Evolutionary conservation across 2,888 invertebrate genomes (phyloP), one percentile per base, ranked within the genome.

Genomic region (Amphipyra tragopoginis): DNA sequence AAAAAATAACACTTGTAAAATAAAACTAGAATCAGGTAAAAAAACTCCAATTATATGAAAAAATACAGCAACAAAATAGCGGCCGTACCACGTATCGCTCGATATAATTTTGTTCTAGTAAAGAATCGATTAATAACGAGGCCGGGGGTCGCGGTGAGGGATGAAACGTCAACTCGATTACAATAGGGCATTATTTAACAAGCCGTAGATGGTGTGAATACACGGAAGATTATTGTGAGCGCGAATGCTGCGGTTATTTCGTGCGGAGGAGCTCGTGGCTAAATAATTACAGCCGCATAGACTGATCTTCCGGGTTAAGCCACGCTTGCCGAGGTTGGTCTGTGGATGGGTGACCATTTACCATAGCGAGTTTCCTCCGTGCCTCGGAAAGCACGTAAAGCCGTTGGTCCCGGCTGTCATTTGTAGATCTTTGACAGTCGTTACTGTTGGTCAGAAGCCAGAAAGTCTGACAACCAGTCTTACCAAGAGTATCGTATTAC

Each of bases 111-210:
- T 53, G 52, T 58, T 67, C 55, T 59, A 43, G 50, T 72, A 68
- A 63, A 71, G 71, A 71, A 80, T 80, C 83, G 79, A 84, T 83
- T 84, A 82, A 83, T 82, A 83, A 77, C 74, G 52, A 65, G 72
- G 52, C 65, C 6, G 67, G 71, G 72, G 81, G 80, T 72, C 66
- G 67, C 59, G 57, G 68, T 74, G 82, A 79, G 71, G 77, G 81
- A 80, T 82, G 76, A 62, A 79, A 80, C 78, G 83, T 83, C 85
- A 83, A 77, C 80, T 77, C 79, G 75, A 75, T 83, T 82, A 85
- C 81, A 84, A 83, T 72, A 66, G 72, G 71, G 79, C 72, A 84
- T 84, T 82, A 83, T 82, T 83, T 83, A 84, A 79, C 78, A 77
- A 65, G 58, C 47, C 47, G 52, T 62, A 33, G 67, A 59, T 36